Conservation (phyloP, 2,888 invertebrate genomes). For the Dastarcus helophoroides region DNA sequence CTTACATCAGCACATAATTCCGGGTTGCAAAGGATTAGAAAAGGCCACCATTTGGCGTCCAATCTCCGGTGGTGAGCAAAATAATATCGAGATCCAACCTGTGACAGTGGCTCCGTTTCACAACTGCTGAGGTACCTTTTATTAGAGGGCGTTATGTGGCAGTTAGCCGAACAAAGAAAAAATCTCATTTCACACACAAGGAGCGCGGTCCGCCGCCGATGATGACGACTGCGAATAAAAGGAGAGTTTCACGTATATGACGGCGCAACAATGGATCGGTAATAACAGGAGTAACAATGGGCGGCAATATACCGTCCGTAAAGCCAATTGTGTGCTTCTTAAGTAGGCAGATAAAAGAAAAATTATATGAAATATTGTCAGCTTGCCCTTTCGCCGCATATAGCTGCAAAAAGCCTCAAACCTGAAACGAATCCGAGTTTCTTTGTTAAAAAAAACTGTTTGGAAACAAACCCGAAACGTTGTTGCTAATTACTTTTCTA, state of each 20-base stretch:
- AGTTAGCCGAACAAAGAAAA: slow-evolving; percentile 33
- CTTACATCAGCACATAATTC: too few species aligned
- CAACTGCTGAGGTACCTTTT: slow-evolving; percentile 29
- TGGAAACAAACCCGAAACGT: too few species aligned
- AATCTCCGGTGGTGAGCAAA: too few species aligned
- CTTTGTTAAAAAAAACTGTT: too few species aligned
- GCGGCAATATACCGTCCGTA: slow-evolving; percentile 31
- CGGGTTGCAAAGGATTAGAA: too few species aligned
- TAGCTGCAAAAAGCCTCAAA: slow-evolving; percentile 2
- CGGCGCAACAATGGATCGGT: slow-evolving; percentile 30
- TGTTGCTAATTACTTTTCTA: too few species aligned
- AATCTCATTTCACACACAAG: slow-evolving; percentile 32
- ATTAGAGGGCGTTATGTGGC: slow-evolving; percentile 31
- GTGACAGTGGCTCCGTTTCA: too few species aligned
- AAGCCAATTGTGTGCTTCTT: slow-evolving; percentile 31
- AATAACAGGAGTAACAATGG: slow-evolving; percentile 33
- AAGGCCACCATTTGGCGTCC: too few species aligned
- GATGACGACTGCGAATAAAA: slow-evolving; percentile 33
- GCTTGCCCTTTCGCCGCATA: slow-evolving; percentile 1
- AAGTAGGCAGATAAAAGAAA: slow-evolving; percentile 26
- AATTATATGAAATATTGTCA: slow-evolving; percentile 21
- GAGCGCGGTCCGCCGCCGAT: slow-evolving; percentile 17
- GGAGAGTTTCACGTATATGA: slow-evolving; percentile 34
- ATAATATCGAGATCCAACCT: too few species aligned
- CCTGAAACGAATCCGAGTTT: slow-evolving; percentile 9